Evolutionary conservation across 2,888 invertebrate genomes (phyloP).

Genomic region (Liopterus haemorrhoidalis): DNA sequence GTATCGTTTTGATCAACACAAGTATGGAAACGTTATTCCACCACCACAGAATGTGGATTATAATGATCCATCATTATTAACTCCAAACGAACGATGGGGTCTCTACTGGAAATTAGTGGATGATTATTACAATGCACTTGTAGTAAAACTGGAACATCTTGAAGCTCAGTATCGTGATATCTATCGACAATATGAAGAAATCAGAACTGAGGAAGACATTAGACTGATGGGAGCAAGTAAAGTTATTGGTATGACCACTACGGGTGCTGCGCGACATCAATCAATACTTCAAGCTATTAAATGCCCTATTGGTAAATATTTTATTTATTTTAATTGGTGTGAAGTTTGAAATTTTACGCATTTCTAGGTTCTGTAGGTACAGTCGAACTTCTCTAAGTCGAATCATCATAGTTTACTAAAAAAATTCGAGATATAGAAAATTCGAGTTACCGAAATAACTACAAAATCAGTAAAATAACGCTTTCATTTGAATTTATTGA

Average conservation of each 20-base stretch:
- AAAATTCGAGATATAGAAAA: no score
- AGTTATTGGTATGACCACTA: conserved; percentile 72
- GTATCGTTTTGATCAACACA: conserved; percentile 25
- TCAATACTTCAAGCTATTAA: conserved; percentile 55
- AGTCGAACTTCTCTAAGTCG: no score
- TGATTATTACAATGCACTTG: conserved; percentile 26
- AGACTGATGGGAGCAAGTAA: conserved; percentile 50
- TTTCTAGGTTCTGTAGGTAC: no score
- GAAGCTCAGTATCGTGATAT: conserved; percentile 31
- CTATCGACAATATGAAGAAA: conserved; percentile 48
- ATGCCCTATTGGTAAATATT: conserved; percentile 55
- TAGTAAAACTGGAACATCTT: conserved; percentile 29
- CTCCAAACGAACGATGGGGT: conserved; percentile 37
- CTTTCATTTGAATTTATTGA: no score
- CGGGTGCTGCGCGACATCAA: conserved; percentile 65
- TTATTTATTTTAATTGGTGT: neutral
- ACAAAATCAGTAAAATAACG: no score
- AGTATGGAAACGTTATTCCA: conserved; percentile 8
- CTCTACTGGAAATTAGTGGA: conserved; percentile 40
- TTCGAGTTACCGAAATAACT: no score
- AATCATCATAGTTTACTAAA: no score
- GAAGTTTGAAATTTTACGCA: no score
- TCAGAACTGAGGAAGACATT: conserved; percentile 53
- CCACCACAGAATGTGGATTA: conserved; percentile 26
- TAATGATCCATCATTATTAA: conserved; percentile 32